phyloP scores from a whole-genome alignment of 2,113 vertebrate species.

The Bubo blakistoni region DNA sequence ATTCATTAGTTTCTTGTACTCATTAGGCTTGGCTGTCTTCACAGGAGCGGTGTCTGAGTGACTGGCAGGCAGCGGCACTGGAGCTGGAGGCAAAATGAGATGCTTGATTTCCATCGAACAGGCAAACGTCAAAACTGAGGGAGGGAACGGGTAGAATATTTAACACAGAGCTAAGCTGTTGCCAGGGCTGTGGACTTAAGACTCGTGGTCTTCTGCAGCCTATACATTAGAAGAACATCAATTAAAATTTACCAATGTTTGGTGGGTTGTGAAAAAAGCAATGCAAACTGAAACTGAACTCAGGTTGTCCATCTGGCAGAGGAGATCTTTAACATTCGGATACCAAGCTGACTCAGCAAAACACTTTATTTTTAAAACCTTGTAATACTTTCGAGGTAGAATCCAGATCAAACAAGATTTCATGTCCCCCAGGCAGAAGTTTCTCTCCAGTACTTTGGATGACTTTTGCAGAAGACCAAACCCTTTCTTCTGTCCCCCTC shows the following conservation, averaged over 20 bases:
- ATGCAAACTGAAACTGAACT: background rate
- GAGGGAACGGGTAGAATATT: background rate
- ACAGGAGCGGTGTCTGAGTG: background rate
- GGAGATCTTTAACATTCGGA: background rate
- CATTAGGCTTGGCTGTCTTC: background rate
- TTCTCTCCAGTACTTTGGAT: background rate
- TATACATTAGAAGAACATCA: background rate
- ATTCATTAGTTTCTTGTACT: background rate
- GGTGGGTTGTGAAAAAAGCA: background rate
- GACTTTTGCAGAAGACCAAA: background rate
- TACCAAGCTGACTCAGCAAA: background rate
- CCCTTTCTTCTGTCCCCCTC: background rate
- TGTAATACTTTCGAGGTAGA: background rate
- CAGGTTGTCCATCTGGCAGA: background rate
- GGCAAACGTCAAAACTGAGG: background rate
- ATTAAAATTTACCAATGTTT: background rate
- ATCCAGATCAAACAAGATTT: background rate
- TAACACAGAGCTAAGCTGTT: background rate
- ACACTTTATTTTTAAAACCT: background rate
- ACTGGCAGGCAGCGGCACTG: background rate
- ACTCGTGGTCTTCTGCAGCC: background rate
- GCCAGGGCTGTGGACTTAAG: background rate
- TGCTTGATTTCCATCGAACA: background rate
- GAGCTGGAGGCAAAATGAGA: background rate
- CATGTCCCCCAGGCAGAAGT: background rate